A percentile compares a stretch with the other conserved stretches of the same genome.
Evolutionary conservation across 1,140 invertebrate genomes (phyloP).

Genomic region (Stegodyphus mimosarum): DNA sequence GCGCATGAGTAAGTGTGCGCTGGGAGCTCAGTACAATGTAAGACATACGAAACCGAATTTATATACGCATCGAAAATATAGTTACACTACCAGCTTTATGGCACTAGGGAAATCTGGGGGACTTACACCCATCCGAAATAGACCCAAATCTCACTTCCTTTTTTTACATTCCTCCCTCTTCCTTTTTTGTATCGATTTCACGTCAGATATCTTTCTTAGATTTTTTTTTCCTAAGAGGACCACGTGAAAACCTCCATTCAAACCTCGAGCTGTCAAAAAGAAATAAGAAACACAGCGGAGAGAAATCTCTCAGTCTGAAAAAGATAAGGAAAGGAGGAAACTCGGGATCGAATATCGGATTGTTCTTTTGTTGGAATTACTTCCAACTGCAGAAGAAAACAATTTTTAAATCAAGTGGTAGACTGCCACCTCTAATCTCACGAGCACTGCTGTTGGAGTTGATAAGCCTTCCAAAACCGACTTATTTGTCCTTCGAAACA

Average conservation of each 20-base stretch:
- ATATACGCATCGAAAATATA: conserved; percentile 22
- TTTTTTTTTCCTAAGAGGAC: conserved; percentile 1
- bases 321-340: conserved; percentile 41
- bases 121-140: conserved; percentile 17
- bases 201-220: conserved; percentile 24
- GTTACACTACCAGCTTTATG: conserved; percentile 5
- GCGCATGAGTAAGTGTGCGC: neutral
- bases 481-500: too few species aligned
- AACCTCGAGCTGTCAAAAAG: conserved; percentile 52
- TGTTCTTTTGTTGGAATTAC: conserved; percentile 46
- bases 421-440: conserved; percentile 26
- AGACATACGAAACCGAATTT: too few species aligned
- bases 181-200: conserved; percentile 55
- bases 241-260: conserved; percentile 23
- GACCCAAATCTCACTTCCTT: conserved; percentile 39
- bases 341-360: conserved; percentile 27
- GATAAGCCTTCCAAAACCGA: too few species aligned
- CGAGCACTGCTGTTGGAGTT: neutral
- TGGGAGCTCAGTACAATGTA: too few species aligned
- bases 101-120: conserved; percentile 48
- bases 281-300: conserved; percentile 8
- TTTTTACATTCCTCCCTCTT: conserved; percentile 10
- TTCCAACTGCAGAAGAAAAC: conserved; percentile 29
- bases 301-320: conserved; percentile 22
- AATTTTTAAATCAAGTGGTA: conserved; percentile 48